Conservation (phyloP, 2,888 invertebrate genomes). For the Drosophila gaucha region DNA sequence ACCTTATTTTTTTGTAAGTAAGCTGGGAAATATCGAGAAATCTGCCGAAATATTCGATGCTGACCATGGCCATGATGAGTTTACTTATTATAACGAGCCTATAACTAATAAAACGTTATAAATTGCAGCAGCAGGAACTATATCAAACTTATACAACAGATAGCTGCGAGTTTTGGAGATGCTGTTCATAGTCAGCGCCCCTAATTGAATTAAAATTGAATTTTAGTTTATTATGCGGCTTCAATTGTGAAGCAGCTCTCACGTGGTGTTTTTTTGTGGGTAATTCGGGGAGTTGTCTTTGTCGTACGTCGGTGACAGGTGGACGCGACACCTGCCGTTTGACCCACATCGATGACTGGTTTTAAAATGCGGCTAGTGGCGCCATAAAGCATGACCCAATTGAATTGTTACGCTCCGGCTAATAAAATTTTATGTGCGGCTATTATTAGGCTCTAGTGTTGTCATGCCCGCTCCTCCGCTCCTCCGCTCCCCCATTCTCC, state of each 20-base stretch:
- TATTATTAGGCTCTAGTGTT: constrained; percentile 68
- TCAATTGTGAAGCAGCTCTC: constrained; percentile 1
- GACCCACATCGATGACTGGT: constrained; percentile 51
- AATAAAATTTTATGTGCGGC: constrained; percentile 77
- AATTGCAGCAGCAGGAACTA: no score
- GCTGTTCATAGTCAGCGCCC: background rate
- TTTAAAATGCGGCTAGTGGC: constrained; percentile 54
- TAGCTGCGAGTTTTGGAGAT: no score
- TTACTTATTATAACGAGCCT: no score
- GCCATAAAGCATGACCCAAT: constrained; percentile 75
- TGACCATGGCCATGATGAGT: no score
- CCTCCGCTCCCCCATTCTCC: background rate
- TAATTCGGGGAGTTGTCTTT: no score
- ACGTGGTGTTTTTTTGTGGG: background rate
- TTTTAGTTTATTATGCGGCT: constrained; percentile 25
- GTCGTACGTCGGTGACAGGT: constrained; percentile 13
- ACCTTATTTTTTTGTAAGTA: no score
- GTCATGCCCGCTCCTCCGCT: background rate
- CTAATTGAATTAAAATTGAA: constrained; percentile 23
- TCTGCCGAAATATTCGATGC: no score
- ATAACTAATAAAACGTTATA: no score
- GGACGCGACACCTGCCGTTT: constrained; percentile 41
- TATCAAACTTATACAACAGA: no score
- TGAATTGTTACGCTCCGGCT: constrained; percentile 72
- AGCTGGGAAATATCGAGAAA: no score